Conservation (phyloP, 2,113 vertebrate species). For the Phalacrocorax carbo region DNA sequence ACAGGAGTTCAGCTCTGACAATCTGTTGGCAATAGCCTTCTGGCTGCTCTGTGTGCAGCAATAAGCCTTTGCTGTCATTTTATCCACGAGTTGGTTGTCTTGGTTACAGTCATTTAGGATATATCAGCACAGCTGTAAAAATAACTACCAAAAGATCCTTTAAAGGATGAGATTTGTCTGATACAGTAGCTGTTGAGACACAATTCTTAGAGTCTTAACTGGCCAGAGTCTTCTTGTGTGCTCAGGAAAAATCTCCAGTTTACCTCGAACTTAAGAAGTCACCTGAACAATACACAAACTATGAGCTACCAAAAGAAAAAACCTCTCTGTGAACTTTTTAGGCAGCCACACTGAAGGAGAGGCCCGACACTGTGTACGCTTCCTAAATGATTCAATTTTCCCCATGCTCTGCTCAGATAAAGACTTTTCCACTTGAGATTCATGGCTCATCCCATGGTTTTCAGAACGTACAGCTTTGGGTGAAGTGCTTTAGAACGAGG, state of each 20-base stretch:
- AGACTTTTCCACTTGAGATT: not conserved
- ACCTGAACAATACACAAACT: not conserved
- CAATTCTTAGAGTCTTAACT: not conserved
- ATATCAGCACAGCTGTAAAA: not conserved
- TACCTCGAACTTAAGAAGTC: not conserved
- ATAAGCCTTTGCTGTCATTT: not conserved
- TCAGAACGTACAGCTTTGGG: fast-evolving
- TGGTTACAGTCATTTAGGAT: not conserved
- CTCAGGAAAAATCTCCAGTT: not conserved
- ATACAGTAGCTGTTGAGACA: not conserved
- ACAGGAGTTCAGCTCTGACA: not conserved
- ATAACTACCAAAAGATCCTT: not conserved
- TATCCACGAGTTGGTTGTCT: not conserved
- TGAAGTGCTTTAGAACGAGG: not conserved
- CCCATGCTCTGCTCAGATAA: not conserved
- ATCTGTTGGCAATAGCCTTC: not conserved
- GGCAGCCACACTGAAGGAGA: not conserved
- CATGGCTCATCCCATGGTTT: not conserved
- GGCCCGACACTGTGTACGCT: fast-evolving
- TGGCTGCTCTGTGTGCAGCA: not conserved
- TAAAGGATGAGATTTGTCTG: not conserved
- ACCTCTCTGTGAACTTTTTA: not conserved
- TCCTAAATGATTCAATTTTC: not conserved
- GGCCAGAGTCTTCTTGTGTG: not conserved
- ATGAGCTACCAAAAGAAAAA: not conserved